Conservation (phyloP, 1,140 invertebrate species). For the Latrodectus geometricus region DNA sequence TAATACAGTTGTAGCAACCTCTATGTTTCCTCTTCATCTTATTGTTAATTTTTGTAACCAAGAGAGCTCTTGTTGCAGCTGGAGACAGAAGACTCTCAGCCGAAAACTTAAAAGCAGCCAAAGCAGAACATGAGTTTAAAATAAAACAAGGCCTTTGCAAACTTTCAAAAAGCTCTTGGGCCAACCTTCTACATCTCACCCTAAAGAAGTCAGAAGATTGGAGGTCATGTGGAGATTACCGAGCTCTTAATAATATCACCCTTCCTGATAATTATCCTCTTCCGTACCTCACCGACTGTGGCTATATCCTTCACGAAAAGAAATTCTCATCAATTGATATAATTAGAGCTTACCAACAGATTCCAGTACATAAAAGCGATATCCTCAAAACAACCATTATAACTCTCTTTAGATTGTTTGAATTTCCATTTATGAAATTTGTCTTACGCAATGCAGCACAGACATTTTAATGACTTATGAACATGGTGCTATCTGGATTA, state of each 20-base stretch:
- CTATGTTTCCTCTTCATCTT: too few species aligned
- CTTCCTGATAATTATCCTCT: conserved; percentile 50
- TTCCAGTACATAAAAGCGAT: conserved; percentile 48
- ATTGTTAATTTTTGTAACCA: too few species aligned
- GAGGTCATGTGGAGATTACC: conserved; percentile 55
- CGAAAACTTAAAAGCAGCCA: conserved; percentile 46
- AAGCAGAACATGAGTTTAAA: conserved; percentile 59
- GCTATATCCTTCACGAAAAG: conserved; percentile 2
- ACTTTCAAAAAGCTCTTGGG: conserved; percentile 62
- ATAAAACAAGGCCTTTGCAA: conserved; percentile 58
- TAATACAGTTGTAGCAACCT: too few species aligned
- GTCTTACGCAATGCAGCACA: too few species aligned
- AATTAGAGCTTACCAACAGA: conserved; percentile 56
- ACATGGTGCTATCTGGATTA: too few species aligned
- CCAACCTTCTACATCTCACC: conserved; percentile 65
- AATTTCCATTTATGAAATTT: too few species aligned
- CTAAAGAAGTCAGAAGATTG: conserved; percentile 59
- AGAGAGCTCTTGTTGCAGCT: too few species aligned
- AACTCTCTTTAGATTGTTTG: too few species aligned
- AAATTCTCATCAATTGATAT: conserved; percentile 60
- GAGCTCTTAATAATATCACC: conserved; percentile 43
- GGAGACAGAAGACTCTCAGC: conserved; percentile 49
- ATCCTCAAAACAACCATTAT: conserved; percentile 55
- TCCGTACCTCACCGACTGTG: conserved; percentile 49
- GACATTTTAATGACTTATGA: too few species aligned